Evolutionary conservation across 2,888 invertebrate species (phyloP), one percentile per base, ranked within the genome.

Genomic region (Portevinia maculata): DNA sequence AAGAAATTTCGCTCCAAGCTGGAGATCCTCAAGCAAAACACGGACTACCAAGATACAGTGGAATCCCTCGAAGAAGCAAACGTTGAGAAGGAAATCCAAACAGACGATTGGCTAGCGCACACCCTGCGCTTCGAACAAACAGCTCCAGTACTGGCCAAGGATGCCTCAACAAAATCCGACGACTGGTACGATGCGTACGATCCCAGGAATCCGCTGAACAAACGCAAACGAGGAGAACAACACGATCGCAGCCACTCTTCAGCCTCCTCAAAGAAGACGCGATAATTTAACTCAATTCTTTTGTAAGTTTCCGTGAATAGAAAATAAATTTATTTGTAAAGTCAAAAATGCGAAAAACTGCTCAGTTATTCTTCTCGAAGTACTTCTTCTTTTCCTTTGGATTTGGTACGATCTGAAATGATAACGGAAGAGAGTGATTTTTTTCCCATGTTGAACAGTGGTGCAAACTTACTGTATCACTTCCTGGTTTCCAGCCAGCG

Each of bases 141-240:
- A 0, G 93, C 94, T 0, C 89, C 90, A 0, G 94, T 96, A 1
- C 88, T 97, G 30, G 97, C 97, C 0, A 97, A 96, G 87, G 98
- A 99, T 91, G 98, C 98, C 0, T 99, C 97, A 64, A 95, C 96
- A 0, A 97, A 97, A 88, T 94, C 95, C 52, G 96, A 97, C 85
- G 99, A 99, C 87, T 97, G 99, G 96, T 99, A 98, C 89, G 98
- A 98, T 88, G 97, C 98, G 28, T 96, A 95, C 87, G 99, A 99
- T 91, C 99, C 99, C 0, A 92, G 99, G 84, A 99, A 99, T 92
- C 96, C 98, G 0, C 90, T 99, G 3, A 99, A 97, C 87, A 97
- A 98, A 91, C 92, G 99, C 57, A 94, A 98, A 88, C 92, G 99
- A 64, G 97, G 89, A 0, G 89, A 87, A 67, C 59, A 79, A 13